Percentiles rank a stretch among this genome's conserved stretches.
Evolutionary conservation across 2,113 vertebrate genomes (phyloP).

Genomic region (Strigops habroptila): DNA sequence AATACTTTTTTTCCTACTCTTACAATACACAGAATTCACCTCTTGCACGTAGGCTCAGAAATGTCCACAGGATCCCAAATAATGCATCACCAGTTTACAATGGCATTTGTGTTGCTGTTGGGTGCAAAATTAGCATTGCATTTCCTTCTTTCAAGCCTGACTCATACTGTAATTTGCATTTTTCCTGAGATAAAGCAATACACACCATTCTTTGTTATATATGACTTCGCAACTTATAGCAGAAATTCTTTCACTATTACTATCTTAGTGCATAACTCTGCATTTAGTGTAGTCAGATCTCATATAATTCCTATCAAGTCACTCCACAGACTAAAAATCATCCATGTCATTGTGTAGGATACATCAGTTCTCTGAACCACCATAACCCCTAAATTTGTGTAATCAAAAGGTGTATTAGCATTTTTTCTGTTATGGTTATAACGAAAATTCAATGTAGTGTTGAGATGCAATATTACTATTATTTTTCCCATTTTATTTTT

Average conservation of each 20-base stretch:
- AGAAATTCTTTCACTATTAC: neutral
- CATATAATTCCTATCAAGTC: neutral
- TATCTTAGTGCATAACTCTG: neutral
- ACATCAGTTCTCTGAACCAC: neutral
- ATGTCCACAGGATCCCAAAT: neutral
- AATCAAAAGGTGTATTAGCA: neutral
- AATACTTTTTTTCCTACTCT: neutral
- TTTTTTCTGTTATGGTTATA: neutral
- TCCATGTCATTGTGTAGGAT: neutral
- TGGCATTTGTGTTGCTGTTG: neutral
- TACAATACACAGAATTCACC: neutral
- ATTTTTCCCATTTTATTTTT: neutral
- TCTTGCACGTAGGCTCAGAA: neutral
- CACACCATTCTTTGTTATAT: neutral
- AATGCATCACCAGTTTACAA: neutral
- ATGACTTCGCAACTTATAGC: neutral
- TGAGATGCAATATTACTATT: neutral
- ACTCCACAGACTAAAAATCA: neutral
- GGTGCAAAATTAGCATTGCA: neutral
- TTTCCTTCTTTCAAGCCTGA: neutral
- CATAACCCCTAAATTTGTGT: neutral
- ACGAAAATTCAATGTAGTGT: neutral
- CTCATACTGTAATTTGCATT: neutral
- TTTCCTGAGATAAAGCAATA: neutral
- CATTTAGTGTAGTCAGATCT: neutral